Conservation (phyloP, 2,113 vertebrate species). For the Promerops cafer region DNA sequence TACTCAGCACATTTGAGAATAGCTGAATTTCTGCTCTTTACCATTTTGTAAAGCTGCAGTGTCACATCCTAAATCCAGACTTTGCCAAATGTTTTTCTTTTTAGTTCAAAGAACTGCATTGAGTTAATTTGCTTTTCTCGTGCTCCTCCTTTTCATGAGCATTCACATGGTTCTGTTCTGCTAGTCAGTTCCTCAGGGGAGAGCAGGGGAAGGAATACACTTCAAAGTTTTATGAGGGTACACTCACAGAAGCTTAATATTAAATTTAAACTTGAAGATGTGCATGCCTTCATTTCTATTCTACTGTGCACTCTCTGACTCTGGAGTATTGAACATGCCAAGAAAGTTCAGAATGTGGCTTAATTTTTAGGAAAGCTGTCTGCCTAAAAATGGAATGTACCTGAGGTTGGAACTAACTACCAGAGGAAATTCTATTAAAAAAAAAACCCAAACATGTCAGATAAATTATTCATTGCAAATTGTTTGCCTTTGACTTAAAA, state of each 20-base stretch:
- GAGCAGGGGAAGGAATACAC: neutral
- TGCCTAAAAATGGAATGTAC: neutral
- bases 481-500: neutral
- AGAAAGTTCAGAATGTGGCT: neutral
- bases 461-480: neutral
- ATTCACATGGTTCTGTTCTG: neutral
- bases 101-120: neutral
- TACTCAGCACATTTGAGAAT: neutral
- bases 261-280: slow-evolving; percentile 15
- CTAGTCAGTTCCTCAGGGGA: neutral
- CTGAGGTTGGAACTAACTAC: neutral
- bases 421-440: neutral
- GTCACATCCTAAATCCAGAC: slow-evolving; percentile 6
- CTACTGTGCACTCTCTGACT: neutral
- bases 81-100: neutral
- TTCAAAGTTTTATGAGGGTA: slow-evolving; percentile 48
- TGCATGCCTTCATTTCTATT: neutral
- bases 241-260: slow-evolving; percentile 27
- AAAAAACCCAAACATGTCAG: neutral
- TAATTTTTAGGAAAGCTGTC: neutral
- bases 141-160: neutral
- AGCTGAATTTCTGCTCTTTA: slow-evolving; percentile 1
- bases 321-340: neutral
- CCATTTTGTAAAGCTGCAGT: neutral
- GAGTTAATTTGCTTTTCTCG: slow-evolving; percentile 5